Conservation (phyloP, 1,140 invertebrate genomes). For the Drosophila navojoa region DNA sequence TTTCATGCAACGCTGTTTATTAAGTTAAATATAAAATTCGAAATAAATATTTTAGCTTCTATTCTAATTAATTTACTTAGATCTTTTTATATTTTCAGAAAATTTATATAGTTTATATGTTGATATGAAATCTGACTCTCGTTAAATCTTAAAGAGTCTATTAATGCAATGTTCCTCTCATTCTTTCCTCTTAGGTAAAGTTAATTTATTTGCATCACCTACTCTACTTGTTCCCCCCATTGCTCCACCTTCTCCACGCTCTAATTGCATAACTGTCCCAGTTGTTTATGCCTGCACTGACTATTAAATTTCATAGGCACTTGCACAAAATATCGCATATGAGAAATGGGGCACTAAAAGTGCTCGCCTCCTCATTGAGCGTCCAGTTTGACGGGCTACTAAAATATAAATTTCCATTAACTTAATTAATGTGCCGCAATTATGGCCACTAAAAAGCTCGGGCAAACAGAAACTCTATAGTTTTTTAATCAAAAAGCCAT, state of each 20-base stretch:
- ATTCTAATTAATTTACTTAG: too few relatives aligned
- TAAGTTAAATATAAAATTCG: too few relatives aligned
- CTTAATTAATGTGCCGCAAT: constrained; percentile 74
- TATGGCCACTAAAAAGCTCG: constrained; percentile 70
- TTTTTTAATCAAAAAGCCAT: constrained; percentile 78
- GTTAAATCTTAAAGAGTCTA: too few relatives aligned
- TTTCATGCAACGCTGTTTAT: too few relatives aligned
- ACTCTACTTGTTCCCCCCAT: neutral
- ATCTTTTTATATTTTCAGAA: too few relatives aligned
- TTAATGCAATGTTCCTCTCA: neutral
- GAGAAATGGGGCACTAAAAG: constrained; percentile 54
- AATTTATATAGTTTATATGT: too few relatives aligned
- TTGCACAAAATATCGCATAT: constrained; percentile 44
- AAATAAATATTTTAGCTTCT: too few relatives aligned
- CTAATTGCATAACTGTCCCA: constrained; percentile 39
- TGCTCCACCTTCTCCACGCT: neutral
- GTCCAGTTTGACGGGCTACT: constrained; percentile 33
- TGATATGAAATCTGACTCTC: too few relatives aligned
- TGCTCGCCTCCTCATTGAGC: constrained; percentile 6
- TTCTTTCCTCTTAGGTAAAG: neutral
- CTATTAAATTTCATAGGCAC: constrained; percentile 54
- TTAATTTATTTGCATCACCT: neutral
- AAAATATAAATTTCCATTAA: constrained; percentile 79
- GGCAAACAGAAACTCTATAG: constrained; percentile 65
- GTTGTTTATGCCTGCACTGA: neutral